These are phyloP conservation scores for Aegithalos caudatus DNA, from an alignment of 2,113 vertebrate species.

Conservation along the genomic window DNA sequence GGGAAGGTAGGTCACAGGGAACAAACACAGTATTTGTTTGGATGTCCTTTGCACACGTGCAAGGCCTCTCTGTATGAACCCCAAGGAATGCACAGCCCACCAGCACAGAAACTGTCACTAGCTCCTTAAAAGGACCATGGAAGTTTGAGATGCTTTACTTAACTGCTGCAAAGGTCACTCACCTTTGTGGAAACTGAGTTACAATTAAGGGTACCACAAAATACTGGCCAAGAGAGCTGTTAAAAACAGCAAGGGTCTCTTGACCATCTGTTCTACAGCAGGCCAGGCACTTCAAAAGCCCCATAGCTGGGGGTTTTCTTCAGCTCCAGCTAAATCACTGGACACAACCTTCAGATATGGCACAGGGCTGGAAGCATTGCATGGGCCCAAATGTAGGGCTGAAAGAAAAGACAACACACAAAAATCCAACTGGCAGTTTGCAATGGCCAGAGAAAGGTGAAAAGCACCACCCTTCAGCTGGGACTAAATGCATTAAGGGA, in stretches of 20 bases:
- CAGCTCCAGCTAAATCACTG: background rate
- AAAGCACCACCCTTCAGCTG: background rate
- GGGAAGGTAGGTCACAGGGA: background rate
- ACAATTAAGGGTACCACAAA: background rate
- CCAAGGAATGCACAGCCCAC: background rate
- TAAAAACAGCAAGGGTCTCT: background rate
- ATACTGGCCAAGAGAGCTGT: background rate
- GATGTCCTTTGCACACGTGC: background rate
- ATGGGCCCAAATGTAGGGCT: background rate
- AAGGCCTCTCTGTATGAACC: fast-evolving
- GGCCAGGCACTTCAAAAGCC: background rate
- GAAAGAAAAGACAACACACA: background rate
- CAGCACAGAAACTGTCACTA: background rate
- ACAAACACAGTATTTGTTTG: background rate
- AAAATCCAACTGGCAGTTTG: background rate
- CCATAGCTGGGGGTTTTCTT: background rate
- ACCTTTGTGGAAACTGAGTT: background rate
- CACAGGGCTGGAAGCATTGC: background rate
- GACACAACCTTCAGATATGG: background rate
- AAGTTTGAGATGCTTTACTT: background rate
- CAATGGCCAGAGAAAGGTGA: background rate
- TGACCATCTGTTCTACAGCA: background rate
- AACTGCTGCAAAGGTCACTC: background rate
- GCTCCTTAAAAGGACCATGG: background rate
- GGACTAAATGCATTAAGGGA: background rate